Conservation (phyloP, 2,888 invertebrate genomes). For the Desoria tigrina region DNA sequence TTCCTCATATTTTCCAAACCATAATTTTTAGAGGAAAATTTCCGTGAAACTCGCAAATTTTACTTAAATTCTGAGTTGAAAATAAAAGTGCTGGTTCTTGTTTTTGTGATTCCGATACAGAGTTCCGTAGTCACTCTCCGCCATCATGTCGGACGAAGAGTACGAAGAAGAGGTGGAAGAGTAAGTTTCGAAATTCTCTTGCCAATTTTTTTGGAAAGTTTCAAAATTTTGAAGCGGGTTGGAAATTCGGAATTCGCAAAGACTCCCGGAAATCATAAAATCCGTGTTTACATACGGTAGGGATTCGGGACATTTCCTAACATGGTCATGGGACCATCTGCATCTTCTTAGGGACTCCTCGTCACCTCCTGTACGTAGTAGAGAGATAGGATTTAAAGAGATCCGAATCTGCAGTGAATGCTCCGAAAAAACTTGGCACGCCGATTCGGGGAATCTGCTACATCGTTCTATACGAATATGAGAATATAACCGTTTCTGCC, state of each 20-base stretch:
- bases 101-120: constrained; percentile 1
- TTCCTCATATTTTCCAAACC: too few relatives aligned
- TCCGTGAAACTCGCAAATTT: not conserved
- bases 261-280: not conserved
- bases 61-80: not conserved
- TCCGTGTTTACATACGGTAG: not conserved
- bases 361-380: not conserved
- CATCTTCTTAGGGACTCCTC: too few relatives aligned
- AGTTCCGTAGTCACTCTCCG: constrained; percentile 28
- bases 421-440: constrained; percentile 1
- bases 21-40: constrained; percentile 1
- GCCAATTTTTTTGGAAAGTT: constrained; percentile 1
- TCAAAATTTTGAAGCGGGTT: constrained; percentile 2
- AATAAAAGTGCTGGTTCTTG: not conserved
- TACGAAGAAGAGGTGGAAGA: constrained; percentile 35
- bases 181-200: constrained; percentile 8
- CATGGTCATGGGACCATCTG: constrained; percentile 1
- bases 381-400: not conserved
- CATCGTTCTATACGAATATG: too few relatives aligned
- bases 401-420: not conserved
- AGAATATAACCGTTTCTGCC: too few relatives aligned
- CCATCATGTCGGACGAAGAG: constrained; percentile 47
- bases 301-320: not conserved
- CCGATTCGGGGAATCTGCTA: too few relatives aligned
- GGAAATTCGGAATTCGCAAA: not conserved